phyloP scores from a whole-genome alignment of 2,888 invertebrate species.

The Macaria notata region DNA sequence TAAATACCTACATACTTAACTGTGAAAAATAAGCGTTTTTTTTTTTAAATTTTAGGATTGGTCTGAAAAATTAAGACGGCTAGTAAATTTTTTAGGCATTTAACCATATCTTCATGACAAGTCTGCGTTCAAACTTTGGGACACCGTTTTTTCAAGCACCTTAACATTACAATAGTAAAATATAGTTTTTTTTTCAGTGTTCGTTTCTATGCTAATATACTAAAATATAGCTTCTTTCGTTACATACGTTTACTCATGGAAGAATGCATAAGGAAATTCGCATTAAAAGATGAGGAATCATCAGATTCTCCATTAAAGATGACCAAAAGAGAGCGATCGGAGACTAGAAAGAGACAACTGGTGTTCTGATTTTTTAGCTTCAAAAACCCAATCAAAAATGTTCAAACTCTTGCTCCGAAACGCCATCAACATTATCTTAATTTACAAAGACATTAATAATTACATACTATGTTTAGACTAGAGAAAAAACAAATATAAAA shows the following conservation, averaged over 20 bases:
- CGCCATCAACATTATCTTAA: conserved; percentile 6
- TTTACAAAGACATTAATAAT: conserved; percentile 39
- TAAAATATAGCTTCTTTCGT: conserved; percentile 72
- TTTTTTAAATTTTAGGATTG: no score
- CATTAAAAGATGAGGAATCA: conserved; percentile 48
- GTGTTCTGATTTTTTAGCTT: no score
- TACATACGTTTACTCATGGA: conserved; percentile 55
- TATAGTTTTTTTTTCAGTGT: conserved; percentile 38
- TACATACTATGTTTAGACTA: conserved; percentile 74
- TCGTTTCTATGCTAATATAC: conserved; percentile 52
- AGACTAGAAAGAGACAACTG: neutral
- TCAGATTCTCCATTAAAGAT: conserved; percentile 39
- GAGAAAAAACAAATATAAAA: conserved; percentile 74
- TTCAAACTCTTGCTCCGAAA: neutral
- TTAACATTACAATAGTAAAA: conserved; percentile 52
- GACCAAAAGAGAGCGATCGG: neutral
- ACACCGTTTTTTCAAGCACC: conserved; percentile 67
- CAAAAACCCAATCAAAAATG: no score
- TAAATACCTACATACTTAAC: no score
- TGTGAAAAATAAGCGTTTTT: no score
- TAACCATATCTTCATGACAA: neutral
- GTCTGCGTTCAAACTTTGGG: conserved; percentile 44
- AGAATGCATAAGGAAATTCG: conserved; percentile 63
- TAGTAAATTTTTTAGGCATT: no score
- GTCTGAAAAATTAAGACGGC: no score